Evolutionary conservation across 2,888 invertebrate genomes (phyloP), one percentile per base, ranked within the genome.

Genomic region (Ophion obscuratus): DNA sequence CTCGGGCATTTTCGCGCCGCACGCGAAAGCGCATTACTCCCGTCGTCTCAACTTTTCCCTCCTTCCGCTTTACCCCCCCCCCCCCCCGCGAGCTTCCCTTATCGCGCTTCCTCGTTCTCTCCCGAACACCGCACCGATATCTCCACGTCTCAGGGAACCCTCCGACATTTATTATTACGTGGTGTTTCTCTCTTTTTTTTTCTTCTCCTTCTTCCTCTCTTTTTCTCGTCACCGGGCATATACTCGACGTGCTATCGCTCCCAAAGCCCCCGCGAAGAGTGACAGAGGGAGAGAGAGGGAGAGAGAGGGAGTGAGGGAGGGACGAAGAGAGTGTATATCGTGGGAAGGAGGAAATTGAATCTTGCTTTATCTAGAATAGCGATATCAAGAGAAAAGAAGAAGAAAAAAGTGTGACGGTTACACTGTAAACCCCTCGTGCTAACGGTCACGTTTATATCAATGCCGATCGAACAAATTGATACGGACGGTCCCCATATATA

Each of bases 321-420:
- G 40, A 9, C 17, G 47, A 36, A 66, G 40, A 64, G 79, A 67
- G 57, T 24, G 78, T 64, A 79, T 40, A 70, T 66, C 80, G 61
- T 77, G 82, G 83, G 87, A 17, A 88, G 88, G 89, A 92, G 91
- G 92, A 92, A 93, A 93, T 93, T 93, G 93, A 93, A 93, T 93
- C 91, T 91, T 88, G 90, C 90, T 92, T 92, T 93, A 93, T 93
- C 93, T 92, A 84, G 88, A 89, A 87, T 87, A 87, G 86, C 84
- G 89, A 89, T 90, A 90, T 90, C 89, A 88, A 86, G 87, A 87
- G 81, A 86, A 86, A 89, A 87, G 89, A 89, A 68, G 67, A 61
- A 78, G 27, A 79, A 76, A 82, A 67, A 82, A 47, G 53, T 61
- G 73, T 62, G 67, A 67, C 70, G 70, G 68, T 70, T 53, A 83